phyloP scores from a whole-genome alignment of 2,113 vertebrate genomes.

The Motacilla tschutschensis region DNA sequence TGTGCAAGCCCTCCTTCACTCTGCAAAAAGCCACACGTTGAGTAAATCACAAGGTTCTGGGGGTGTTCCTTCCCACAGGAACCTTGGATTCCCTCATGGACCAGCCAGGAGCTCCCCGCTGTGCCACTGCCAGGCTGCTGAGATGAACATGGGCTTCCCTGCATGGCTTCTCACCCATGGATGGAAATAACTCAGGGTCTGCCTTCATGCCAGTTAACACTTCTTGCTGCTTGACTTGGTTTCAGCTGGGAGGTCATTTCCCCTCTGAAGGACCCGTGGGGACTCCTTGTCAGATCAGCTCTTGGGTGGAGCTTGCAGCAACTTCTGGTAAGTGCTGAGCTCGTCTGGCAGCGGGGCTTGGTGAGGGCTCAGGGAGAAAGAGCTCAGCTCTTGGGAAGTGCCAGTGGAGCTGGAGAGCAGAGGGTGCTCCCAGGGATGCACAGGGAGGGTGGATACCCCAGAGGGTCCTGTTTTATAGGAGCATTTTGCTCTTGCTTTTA shows the following conservation, averaged over 20 bases:
- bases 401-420: background rate
- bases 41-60: background rate
- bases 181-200: background rate
- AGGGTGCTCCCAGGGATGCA: background rate
- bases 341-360: conserved; percentile 1
- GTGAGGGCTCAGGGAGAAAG: background rate
- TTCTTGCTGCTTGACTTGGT: background rate
- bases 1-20: conserved; percentile 1
- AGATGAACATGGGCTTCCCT: background rate
- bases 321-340: conserved; percentile 36
- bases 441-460: background rate
- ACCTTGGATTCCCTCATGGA: background rate
- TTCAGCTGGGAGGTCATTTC: background rate
- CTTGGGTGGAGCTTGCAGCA: conserved; percentile 55
- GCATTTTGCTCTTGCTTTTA: conserved; percentile 1
- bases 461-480: background rate
- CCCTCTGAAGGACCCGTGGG: background rate
- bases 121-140: background rate
- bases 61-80: background rate
- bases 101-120: accelerated
- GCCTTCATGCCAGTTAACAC: background rate
- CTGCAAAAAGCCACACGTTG: background rate
- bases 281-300: background rate
- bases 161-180: background rate
- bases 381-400: background rate